Evolutionary conservation across 2,113 vertebrate genomes (phyloP), one percentile per base, ranked within the genome.

Genomic region (Mionectes macconnelli): DNA sequence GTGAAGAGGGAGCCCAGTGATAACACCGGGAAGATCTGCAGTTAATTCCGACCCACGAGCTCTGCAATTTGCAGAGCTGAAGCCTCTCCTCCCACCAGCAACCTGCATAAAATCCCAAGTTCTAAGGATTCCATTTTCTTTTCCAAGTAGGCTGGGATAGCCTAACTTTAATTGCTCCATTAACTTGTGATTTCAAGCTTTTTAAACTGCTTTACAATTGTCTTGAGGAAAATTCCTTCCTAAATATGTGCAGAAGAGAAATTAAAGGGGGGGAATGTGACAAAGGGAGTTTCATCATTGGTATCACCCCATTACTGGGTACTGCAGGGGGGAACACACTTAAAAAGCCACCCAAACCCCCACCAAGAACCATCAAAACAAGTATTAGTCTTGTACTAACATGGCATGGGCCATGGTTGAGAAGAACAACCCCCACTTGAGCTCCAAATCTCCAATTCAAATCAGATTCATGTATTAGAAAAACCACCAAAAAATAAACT

Each of bases 401-500:
- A 15, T 1, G 13, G 42, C 57, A 40, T 33, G 40, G 68, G 64
- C 9, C 33, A 14, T 0, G 0, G 24, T 39, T 0, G 1, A 17
- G 10, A 28, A 52, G 28, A 21, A 68, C 33, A 55, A 24, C 30
- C 31, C 27, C 10, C 21, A 17, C 33, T 27, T 24, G 8, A 78
- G 47, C 44, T 49, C 60, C 47, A 68, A 20, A 68, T 83, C 73
- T 78, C 53, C 47, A 63, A 56, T 64, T 68, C 62, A 31, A 82
- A 44, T 64, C 44, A 52, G 56, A 59, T 68, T 81, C 12, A 24
- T 10, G 16, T 33, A 47, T 47, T 39, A 24, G 2, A 55, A 88
- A 62, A 81, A 37, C 2, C 8, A 39, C 31, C 63, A 80, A 60
- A 89, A 89, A 88, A 85, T 67, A 86, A 91, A 91, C 56, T 67